Conservation (phyloP, 2,797 vertebrate genomes). For the Eulemur mongoz region DNA sequence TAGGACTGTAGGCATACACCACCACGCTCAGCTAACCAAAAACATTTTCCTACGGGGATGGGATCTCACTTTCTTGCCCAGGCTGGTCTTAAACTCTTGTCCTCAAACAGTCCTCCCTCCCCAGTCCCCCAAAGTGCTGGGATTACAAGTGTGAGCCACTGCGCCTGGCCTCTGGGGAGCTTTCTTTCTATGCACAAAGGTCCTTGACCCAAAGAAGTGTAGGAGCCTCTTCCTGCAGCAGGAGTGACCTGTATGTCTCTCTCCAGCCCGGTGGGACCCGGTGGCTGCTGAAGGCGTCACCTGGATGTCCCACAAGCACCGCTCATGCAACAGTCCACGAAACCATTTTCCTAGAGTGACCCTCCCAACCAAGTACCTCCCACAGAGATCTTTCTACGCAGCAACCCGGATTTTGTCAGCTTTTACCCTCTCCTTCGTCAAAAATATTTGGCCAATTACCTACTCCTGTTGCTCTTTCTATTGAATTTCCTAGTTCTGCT, state of each 20-base stretch:
- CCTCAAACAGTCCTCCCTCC: no score
- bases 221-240: neutral
- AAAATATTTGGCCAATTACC: neutral
- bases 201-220: neutral
- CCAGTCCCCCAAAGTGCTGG: no score
- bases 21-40: no score
- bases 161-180: neutral
- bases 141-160: no score
- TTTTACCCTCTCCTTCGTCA: neutral
- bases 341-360: neutral
- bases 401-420: neutral
- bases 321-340: neutral
- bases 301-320: neutral
- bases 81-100: no score
- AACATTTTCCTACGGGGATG: no score
- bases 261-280: neutral
- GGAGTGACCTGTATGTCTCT: neutral
- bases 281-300: accelerated
- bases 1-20: no score
- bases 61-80: no score
- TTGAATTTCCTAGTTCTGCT: neutral
- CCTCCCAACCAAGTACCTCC: no score
- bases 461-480: neutral
- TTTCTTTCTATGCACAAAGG: neutral
- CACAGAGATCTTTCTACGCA: neutral